Base-by-base conservation (phyloP, 2,888 invertebrate species). In the Chrysodeixis includens region DNA sequence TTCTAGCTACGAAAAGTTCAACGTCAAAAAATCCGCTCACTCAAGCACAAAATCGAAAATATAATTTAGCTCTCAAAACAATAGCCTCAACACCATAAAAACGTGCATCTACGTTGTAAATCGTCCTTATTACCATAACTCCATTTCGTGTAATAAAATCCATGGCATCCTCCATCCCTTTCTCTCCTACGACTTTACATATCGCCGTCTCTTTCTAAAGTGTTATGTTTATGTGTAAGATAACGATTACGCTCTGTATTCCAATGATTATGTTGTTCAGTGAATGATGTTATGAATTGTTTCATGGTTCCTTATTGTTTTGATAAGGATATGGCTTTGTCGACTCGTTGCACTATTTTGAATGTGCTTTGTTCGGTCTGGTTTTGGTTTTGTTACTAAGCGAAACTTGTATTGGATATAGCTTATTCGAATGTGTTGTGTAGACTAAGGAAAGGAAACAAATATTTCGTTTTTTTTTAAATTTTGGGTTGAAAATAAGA, bases 111-210 rank as follows among this genome's bases (percentile, higher is more conserved):
- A 77, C 67, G 76, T 76, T 79, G 74, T 75, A 81, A 81, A 82
- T 82, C 75, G 69, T 35, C 70, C 78, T 78, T 78, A 83, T 84
- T 84, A 78, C 76, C 76, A 83, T 81, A 83, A 72, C 71, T 74
- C 67, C 59, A 69, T 80, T 79, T 74, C 69, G 69, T 71, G 71
- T 70, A 78, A 79, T 83, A 82, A 80, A 81, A 73, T 76, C 74
- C 54, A 74, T 61, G 62, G 52, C 6, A 8, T 32, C 61, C 44
- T 53, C 40, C 61, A 58, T 74, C 79, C 64, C 52, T 62, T 70
- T 81, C 70, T 58, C 40, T 53, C 78, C 30, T 53, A 8, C 32
- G 9, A 4, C 5, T 30, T 54, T 67, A 5, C 14, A 30, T 78
- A 66, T 54, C n/a, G 51, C 56, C 22, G 58, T 83, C 75, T 69